Evolutionary conservation across 2,888 invertebrate genomes (phyloP), one percentile per base, ranked within the genome.

Genomic region (Athalia rosae): DNA sequence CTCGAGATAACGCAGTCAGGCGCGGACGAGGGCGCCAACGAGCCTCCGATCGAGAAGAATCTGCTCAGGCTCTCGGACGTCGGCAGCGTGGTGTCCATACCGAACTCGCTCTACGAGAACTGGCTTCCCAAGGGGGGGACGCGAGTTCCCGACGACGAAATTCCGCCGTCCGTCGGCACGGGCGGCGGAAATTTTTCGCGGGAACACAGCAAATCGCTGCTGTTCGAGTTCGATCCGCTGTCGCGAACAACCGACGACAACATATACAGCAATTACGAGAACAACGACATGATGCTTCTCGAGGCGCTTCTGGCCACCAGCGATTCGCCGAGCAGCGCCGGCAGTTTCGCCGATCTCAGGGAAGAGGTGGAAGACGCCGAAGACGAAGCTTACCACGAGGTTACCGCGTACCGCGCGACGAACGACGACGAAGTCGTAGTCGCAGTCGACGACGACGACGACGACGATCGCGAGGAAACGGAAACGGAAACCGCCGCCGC

Each of bases 271-370:
- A 93, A 79, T 77, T 87, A 87, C 47, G 87, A 89, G 64, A 93
- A 93, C 79, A 94, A 94, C 87, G 93, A 94, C 85, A 85, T 94
- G 61, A 88, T 93, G 82, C 86, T 95, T 41, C 86, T 95, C 43
- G 94, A 95, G 86, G 93, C 94, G 71, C 91, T 95, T 74, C 89
- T 95, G 8, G 93, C 93, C 79, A 93, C 93, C 58, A 95, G 94
- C 79, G 93, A 94, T 28, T 94, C 95, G 83, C 93, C 94, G 5
- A 92, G 92, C 63, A 91, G 93, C 4, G 90, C 90, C 11, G 88
- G 89, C 11, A 90, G 88, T 48, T 80, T 86, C 3, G 85, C 88
- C 13, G 91, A 92, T 69, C 89, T 92, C 53, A 91, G 90, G 71
- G 89, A 90, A 56, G 90, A 88, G 87, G 90, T 91, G 78, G 91